Evolutionary conservation across 2,113 vertebrate genomes (phyloP).

Genomic region (Mesitornis unicolor): DNA sequence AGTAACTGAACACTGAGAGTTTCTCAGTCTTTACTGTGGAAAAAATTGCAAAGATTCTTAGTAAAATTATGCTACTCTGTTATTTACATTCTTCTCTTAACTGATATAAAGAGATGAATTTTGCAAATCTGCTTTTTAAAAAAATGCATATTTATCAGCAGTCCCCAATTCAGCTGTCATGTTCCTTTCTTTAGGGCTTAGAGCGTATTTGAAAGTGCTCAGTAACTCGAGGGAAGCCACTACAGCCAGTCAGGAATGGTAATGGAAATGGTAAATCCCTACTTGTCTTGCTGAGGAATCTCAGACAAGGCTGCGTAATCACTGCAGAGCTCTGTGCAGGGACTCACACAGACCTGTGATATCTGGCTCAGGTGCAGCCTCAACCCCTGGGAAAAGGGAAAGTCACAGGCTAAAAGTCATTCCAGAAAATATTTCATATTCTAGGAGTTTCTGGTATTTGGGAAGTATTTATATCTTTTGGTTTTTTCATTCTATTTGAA

Average conservation of each 20-base stretch:
- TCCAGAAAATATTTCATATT: neutral
- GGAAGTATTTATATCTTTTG: neutral
- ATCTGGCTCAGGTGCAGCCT: neutral
- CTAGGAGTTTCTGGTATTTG: neutral
- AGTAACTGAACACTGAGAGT: neutral
- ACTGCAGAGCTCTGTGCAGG: neutral
- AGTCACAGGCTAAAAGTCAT: neutral
- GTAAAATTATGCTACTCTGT: neutral
- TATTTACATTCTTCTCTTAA: neutral
- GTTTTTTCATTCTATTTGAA: neutral
- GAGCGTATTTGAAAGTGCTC: neutral
- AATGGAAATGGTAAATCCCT: neutral
- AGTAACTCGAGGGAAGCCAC: neutral
- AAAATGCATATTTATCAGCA: neutral
- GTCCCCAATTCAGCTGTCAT: fast-evolving
- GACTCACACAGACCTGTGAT: neutral
- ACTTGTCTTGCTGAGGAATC: neutral
- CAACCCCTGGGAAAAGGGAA: neutral
- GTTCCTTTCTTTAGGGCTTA: neutral
- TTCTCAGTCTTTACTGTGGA: neutral
- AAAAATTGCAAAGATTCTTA: neutral
- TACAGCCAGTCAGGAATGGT: neutral
- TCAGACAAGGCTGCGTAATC: neutral
- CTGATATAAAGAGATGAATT: neutral
- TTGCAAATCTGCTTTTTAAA: neutral